Base-by-base conservation (phyloP, 2,797 vertebrate genomes). In the Nannoperca obscura region DNA sequence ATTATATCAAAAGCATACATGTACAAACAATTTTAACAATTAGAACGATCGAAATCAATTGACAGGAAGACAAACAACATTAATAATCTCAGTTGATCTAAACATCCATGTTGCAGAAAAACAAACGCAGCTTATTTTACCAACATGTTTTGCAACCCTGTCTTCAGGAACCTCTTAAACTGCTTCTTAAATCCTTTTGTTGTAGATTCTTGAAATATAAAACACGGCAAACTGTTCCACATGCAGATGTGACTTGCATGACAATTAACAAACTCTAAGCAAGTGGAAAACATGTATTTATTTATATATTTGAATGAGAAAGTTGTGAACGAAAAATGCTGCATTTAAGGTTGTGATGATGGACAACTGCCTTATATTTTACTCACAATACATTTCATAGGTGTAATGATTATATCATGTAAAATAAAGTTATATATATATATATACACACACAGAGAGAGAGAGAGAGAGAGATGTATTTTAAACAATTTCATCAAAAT, bases 171-270 rank as follows among this genome's bases (percentile, higher is more conserved):
- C 13, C 4, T 10, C 20, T 9, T 60, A 8, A 22, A 3, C n/a
- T 24, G n/a, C 22, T 14, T 8, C 58, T 34, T 13, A 10, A 11
- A 44, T 4, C 3, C 15, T 34, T 66, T 66, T 32, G 20, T 17
- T 27, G 15, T 42, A 27, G 10, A 30, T 30, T 11, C 2, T 38
- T 44, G 40, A 69, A 19, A 34, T n/a, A 20, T 47, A 47, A 64
- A 36, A 24, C 32, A 52, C 1, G 1, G 27, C 5, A 34, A 64
- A 44, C 24, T 42, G 9, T 6, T 19, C 2, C 0, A 3, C 7
- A 14, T 69, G 40, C 53, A 69, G 19, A 46, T 69, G 27, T 34
- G 27, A 58, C 13, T 11, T 69, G 7, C 52, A 38, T 69, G 12
- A 44, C 44, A n/a, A 20, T 49, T 3, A n/a, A 49, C 7, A 46